Evolutionary conservation across 1,140 invertebrate genomes (phyloP).

Genomic region (Drosophila ambigua): DNA sequence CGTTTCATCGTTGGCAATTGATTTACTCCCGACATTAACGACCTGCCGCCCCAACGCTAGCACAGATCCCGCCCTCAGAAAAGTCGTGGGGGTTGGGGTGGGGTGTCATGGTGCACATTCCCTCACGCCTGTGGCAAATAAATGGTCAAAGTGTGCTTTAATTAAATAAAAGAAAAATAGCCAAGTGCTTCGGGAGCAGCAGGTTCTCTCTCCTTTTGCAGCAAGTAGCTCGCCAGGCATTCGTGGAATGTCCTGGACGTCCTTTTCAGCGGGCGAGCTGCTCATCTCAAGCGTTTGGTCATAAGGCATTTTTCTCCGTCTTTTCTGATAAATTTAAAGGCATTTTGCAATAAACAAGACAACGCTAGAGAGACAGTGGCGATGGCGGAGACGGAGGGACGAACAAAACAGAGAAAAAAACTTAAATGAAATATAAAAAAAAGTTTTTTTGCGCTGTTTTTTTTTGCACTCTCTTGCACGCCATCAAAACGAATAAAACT

Average conservation of each 20-base stretch:
- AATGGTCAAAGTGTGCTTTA: conserved; percentile 49
- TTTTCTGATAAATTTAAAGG: conserved; percentile 46
- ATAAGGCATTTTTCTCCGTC: conserved; percentile 31
- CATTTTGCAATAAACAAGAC: conserved; percentile 50
- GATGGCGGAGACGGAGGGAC: too few species aligned
- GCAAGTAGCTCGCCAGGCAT: conserved; percentile 17
- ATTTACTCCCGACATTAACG: conserved; percentile 53
- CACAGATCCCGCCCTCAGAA: conserved; percentile 9
- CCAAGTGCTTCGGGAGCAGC: conserved; percentile 8
- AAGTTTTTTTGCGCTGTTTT: conserved; percentile 26
- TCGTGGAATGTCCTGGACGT: conserved; percentile 24
- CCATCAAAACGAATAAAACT: conserved; percentile 24
- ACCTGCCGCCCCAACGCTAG: neutral
- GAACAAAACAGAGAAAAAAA: conserved; percentile 8
- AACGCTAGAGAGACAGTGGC: too few species aligned
- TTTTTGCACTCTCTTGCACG: conserved; percentile 39
- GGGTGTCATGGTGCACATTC: conserved; percentile 18
- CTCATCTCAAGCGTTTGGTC: conserved; percentile 2
- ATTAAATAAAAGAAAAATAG: conserved; percentile 56
- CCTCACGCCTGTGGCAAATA: conserved; percentile 30
- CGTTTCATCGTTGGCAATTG: conserved; percentile 25
- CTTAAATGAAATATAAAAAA: conserved; percentile 12
- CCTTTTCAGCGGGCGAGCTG: conserved; percentile 17
- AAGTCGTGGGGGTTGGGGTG: too few species aligned
- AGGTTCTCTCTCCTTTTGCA: neutral